A percentile compares a stretch with the other conserved stretches of the same genome.
Conservation (phyloP, 2,797 vertebrate species). For the Podarcis siculus region DNA sequence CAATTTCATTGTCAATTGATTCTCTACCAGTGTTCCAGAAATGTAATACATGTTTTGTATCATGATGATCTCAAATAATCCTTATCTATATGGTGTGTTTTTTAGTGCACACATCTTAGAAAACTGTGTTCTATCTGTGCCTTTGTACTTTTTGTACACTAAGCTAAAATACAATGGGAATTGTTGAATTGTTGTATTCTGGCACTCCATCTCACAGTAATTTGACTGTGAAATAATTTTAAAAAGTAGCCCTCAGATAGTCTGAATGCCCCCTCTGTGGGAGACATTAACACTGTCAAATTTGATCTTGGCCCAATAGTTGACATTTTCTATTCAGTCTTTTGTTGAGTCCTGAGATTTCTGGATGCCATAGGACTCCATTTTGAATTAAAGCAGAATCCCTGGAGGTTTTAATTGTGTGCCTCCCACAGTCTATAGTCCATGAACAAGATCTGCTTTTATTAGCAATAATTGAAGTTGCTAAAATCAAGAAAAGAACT, state of each 20-base stretch:
- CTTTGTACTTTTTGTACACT: background rate
- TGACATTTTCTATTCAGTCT: slow-evolving; percentile 46
- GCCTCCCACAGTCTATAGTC: slow-evolving; percentile 58
- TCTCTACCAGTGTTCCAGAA: too few relatives aligned
- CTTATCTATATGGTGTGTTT: background rate
- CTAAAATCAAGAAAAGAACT: slow-evolving; percentile 68
- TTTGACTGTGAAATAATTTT: slow-evolving; percentile 21
- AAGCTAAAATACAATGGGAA: slow-evolving; percentile 19
- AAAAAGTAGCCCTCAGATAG: slow-evolving; percentile 12
- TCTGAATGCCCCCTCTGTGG: slow-evolving; percentile 29
- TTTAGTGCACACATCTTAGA: background rate
- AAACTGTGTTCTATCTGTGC: background rate
- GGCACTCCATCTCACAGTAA: background rate
- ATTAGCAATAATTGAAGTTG: slow-evolving; percentile 68
- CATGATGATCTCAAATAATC: too few relatives aligned
- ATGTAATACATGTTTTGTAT: too few relatives aligned
- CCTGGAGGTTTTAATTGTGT: slow-evolving; percentile 63
- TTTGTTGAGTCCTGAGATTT: slow-evolving; percentile 42
- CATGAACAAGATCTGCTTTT: slow-evolving; percentile 63
- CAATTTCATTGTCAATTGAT: too few relatives aligned
- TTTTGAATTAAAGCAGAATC: slow-evolving; percentile 63
- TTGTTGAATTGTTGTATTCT: slow-evolving; percentile 5
- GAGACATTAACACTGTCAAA: slow-evolving; percentile 17
- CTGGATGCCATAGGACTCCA: slow-evolving; percentile 36
- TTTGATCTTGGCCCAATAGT: slow-evolving; percentile 47